Conservation (phyloP, 2,888 invertebrate species). For the Chrysolina americana region DNA sequence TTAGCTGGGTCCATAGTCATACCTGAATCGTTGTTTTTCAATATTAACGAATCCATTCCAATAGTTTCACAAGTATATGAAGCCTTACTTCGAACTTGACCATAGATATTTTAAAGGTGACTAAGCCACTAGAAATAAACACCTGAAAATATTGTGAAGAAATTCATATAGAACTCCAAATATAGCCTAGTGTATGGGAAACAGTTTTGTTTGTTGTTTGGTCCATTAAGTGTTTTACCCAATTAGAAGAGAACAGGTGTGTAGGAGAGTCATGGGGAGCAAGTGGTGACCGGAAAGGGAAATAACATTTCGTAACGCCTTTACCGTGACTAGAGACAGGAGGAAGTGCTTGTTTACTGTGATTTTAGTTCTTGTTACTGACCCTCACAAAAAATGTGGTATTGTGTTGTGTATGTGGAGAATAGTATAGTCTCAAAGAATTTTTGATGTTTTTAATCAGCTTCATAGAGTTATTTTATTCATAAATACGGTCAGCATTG, state of each 20-base stretch:
- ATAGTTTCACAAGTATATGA: too few relatives aligned
- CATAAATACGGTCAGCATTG: too few relatives aligned
- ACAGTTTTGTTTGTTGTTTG: not conserved
- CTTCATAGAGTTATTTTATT: too few relatives aligned
- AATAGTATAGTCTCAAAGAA: not conserved
- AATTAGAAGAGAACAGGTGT: conserved; percentile 35
- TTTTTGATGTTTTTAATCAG: not conserved
- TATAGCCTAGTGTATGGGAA: not conserved
- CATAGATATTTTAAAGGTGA: too few relatives aligned
- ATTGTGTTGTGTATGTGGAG: not conserved
- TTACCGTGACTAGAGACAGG: conserved; percentile 63
- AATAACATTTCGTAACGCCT: conserved; percentile 63
- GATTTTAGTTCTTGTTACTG: conserved; percentile 56
- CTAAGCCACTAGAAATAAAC: too few relatives aligned
- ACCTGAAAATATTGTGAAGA: not conserved
- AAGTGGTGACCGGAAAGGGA: conserved; percentile 62
- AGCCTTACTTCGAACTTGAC: not conserved
- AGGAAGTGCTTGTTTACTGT: conserved; percentile 62
- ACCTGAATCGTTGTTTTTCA: too few relatives aligned
- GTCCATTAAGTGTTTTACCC: not conserved
- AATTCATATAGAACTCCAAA: not conserved
- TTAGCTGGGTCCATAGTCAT: too few relatives aligned
- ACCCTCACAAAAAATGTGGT: not conserved
- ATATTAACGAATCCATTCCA: too few relatives aligned
- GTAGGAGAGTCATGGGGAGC: conserved; percentile 37